These are phyloP conservation scores for Falco biarmicus DNA, from an alignment of 2,797 vertebrate genomes.

Conservation along the genomic window DNA sequence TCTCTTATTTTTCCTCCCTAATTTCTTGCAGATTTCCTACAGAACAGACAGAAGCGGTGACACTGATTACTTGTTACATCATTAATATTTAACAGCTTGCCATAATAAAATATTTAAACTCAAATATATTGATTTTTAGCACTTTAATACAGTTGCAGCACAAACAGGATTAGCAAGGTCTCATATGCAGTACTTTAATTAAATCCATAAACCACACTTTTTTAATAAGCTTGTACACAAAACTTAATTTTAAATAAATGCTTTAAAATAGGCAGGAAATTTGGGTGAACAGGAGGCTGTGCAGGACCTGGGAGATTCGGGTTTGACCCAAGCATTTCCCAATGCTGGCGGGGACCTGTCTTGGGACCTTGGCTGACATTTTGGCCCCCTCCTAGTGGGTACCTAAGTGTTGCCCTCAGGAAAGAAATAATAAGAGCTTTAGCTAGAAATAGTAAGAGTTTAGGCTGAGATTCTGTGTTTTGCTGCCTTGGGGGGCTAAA, in stretches of 20 bases:
- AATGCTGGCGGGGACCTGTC: background rate
- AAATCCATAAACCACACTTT: slow-evolving; percentile 81
- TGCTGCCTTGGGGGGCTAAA: background rate
- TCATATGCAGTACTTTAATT: slow-evolving; percentile 77
- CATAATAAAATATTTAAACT: slow-evolving; percentile 81
- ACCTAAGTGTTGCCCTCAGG: background rate
- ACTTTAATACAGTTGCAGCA: slow-evolving; percentile 68
- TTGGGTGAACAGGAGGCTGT: background rate
- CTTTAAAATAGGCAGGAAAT: background rate
- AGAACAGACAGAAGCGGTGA: slow-evolving; percentile 23
- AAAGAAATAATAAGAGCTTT: background rate
- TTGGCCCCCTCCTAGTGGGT: fast-evolving
- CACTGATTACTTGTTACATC: slow-evolving; percentile 62
- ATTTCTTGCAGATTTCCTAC: slow-evolving; percentile 4
- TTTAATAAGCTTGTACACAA: slow-evolving; percentile 31
- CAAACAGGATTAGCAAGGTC: slow-evolving; percentile 72
- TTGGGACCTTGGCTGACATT: fast-evolving
- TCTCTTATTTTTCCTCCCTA: background rate
- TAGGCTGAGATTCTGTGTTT: background rate
- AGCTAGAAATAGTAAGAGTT: background rate
- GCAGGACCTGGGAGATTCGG: background rate
- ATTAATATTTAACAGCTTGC: slow-evolving; percentile 80
- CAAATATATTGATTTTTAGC: slow-evolving; percentile 76
- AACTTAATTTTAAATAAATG: slow-evolving; percentile 34
- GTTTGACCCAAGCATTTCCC: fast-evolving